Percentiles rank a stretch among this genome's conserved stretches.
These are phyloP conservation scores for Xiphophorus hellerii DNA, from an alignment of 2,113 vertebrate genomes.

Conservation along the genomic window DNA sequence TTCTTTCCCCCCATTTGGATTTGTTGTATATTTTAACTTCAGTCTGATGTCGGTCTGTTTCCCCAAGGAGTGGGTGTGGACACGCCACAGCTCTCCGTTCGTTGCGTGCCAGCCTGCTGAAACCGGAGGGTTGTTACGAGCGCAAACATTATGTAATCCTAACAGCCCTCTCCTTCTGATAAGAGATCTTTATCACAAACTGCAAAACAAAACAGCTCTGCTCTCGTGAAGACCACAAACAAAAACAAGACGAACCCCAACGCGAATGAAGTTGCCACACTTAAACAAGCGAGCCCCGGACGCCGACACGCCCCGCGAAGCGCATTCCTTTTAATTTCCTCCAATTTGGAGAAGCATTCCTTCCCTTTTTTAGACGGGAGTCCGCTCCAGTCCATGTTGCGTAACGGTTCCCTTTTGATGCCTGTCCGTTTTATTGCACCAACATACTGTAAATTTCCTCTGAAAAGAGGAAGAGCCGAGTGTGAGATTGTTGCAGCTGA, in stretches of 20 bases:
- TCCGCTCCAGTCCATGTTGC: conserved; percentile 21
- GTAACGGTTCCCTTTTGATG: conserved; percentile 42
- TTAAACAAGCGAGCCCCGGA: conserved; percentile 4
- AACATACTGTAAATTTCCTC: conserved; percentile 43
- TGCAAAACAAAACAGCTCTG: not conserved
- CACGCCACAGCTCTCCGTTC: not conserved
- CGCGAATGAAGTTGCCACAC: not conserved
- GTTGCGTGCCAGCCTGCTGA: not conserved
- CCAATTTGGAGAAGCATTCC: conserved; percentile 35
- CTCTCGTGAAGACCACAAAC: not conserved
- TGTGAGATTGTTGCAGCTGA: conserved; percentile 23
- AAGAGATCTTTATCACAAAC: not conserved
- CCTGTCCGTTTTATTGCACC: conserved; percentile 26
- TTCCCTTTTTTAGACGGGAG: conserved; percentile 35
- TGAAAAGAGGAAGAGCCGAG: conserved; percentile 34
- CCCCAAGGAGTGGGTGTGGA: not conserved
- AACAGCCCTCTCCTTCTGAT: not conserved
- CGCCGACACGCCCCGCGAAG: conserved; percentile 9
- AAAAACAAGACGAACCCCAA: not conserved
- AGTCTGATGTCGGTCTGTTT: not conserved
- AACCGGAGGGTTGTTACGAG: not conserved
- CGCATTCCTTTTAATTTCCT: conserved; percentile 43
- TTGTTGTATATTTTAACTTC: not conserved
- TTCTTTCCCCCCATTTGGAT: not conserved
- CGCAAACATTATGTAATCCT: not conserved